Evolutionary conservation across 2,113 vertebrate species (phyloP).

Genomic region (Alligator sinensis): DNA sequence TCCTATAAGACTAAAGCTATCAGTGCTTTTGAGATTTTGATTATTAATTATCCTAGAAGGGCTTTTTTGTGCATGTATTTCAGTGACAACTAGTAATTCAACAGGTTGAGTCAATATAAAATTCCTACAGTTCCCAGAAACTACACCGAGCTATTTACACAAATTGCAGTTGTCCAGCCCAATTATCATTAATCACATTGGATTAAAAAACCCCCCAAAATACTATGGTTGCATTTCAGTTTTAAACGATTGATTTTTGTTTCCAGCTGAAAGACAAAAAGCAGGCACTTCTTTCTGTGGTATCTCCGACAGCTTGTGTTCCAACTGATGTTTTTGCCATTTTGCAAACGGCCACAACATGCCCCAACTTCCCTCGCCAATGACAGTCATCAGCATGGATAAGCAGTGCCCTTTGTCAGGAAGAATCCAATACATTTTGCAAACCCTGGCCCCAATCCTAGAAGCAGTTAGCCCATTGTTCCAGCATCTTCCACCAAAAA

Average conservation of each 20-base stretch:
- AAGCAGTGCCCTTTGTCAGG: not conserved
- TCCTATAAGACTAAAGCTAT: conserved; percentile 1
- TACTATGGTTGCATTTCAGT: not conserved
- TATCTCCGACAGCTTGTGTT: not conserved
- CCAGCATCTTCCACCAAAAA: not conserved
- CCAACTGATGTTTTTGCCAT: not conserved
- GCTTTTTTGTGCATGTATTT: conserved; percentile 34
- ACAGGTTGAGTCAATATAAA: conserved; percentile 18
- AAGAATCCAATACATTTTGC: not conserved
- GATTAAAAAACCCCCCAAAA: not conserved
- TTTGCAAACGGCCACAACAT: not conserved
- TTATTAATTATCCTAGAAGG: not conserved
- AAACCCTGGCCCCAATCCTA: not conserved
- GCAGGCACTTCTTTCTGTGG: not conserved
- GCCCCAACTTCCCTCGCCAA: not conserved
- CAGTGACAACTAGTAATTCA: conserved; percentile 16
- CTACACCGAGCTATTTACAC: conserved; percentile 17
- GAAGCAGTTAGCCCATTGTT: not conserved
- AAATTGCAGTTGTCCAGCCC: conserved; percentile 31
- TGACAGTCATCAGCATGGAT: not conserved
- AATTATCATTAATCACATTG: conserved; percentile 34
- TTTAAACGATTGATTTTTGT: not conserved
- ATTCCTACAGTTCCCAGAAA: conserved; percentile 26
- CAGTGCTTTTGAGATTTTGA: not conserved
- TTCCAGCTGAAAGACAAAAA: conserved; percentile 10